Base-by-base conservation (phyloP, 2,888 invertebrate genomes). In the Ctenicera cuprea region DNA sequence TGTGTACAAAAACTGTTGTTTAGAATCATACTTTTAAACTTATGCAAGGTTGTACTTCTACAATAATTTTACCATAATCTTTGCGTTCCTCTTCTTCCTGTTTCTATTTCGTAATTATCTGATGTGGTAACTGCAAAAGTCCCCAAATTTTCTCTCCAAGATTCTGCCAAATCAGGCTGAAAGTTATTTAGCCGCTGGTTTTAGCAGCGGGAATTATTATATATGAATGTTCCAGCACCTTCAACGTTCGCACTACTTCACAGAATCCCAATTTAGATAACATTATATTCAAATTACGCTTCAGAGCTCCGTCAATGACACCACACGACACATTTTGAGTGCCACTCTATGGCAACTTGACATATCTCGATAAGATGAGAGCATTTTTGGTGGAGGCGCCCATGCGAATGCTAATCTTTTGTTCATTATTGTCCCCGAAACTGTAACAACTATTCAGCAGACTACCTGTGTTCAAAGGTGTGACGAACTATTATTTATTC, bases 261-360 rank as follows among this genome's bases (percentile, higher is more conserved):
- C 71, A 75, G 67, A 74, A 73, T 76, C 73, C 72, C 76, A 79
- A 81, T 82, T 80, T 78, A 81, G 82, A 83, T 83, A 82, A 81
- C 82, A 82, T 83, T 80, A 81, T 81, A 80, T 81, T 75, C 78
- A 77, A 82, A 82, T 83, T 81, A 82, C 79, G 78, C 77, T 76
- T 76, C 75, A 76, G 54, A 74, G 77, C 74, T 54, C 77, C 67
- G 71, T 73, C 76, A 82, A 83, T 82, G 82, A 80, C 84, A 81
- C 84, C 80, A 78, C 83, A 80, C 81, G 84, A 80, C 81, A 81
- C 80, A 80, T 82, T 80, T 83, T 74, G 79, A 85, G 84, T 77
- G 78, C 81, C 83, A 80, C 85, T 85, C 81, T 77, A 82, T 80
- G 84, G 83, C 84, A 81, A 84, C 85, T 85, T 83, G 84, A 84